Evolutionary conservation across 2,888 invertebrate species (phyloP), one percentile per base, ranked within the genome.

Genomic region (Parasteatoda lunata): DNA sequence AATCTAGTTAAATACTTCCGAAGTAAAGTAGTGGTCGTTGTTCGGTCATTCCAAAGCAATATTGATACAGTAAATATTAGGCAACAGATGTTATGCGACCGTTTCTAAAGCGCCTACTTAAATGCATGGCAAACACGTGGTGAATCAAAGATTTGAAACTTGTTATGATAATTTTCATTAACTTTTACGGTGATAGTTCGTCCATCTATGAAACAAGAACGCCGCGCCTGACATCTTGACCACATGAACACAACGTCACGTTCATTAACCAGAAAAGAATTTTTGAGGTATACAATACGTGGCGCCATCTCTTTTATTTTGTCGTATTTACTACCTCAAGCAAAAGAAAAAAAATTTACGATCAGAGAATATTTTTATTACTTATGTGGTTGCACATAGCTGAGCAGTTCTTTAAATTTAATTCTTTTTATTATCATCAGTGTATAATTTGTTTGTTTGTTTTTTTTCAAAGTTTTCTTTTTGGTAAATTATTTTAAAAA

Each of bases 141-240:
- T 84, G 78, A 73, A 64, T 78, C 73, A 78, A 73, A 47, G 77
- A 77, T 84, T 75, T 69, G 49, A 84, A 84, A 84, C 84, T 84
- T 79, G 84, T 84, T 84, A 84, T 78, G 84, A 79, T 84, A 84
- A 84, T 84, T 84, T 49, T 64, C 51, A 75, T 68, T 30, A 59
- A 65, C 65, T 84, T 84, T 66, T 65, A 79, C 51, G 47, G 0
- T 11, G 59, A n/a, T 59, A 4, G 9, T 59, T 59, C 73, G 73
- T 72, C 84, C 69, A 71, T 64, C 69, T 47, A 54, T 49, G 7
- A 51, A 51, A 59, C 8, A 59, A 64, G 84, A 84, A 84, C 84
- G 84, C 84, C 75, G 13, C n/a, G 54, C 69, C 84, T 84, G 84
- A 84, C 84, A 84, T 84, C 78, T 84, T 84, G 78, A 73, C 66